Conservation (phyloP, 1,140 invertebrate genomes). For the Bombus superbus region DNA sequence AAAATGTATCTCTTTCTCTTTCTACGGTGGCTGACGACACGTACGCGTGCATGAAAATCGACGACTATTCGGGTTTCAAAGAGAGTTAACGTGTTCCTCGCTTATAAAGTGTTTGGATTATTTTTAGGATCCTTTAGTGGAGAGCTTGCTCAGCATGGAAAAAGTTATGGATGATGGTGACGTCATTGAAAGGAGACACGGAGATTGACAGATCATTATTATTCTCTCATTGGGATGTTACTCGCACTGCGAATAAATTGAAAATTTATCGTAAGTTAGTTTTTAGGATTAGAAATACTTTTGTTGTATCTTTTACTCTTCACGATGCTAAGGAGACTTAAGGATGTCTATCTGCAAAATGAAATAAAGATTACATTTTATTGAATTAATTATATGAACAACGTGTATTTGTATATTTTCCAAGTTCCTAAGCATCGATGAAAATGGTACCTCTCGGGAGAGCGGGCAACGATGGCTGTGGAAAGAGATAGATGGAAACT, state of each 20-base stretch:
- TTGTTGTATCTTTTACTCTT: background rate
- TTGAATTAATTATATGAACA: background rate
- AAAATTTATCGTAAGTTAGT: background rate
- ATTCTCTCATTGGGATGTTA: background rate
- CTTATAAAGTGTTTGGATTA: conserved; percentile 6
- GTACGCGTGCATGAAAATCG: conserved; percentile 54
- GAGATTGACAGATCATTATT: background rate
- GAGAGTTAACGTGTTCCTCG: background rate
- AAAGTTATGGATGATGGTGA: background rate
- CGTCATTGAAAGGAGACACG: background rate
- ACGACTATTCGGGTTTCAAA: conserved; percentile 25
- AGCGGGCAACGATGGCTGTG: background rate
- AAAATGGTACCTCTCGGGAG: background rate
- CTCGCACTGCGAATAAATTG: background rate
- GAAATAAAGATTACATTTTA: background rate
- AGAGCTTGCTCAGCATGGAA: background rate
- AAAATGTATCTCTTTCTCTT: conserved; percentile 68
- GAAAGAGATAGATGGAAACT: background rate
- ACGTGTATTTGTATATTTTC: background rate
- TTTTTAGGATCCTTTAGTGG: conserved; percentile 14
- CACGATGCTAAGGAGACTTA: too few relatives aligned
- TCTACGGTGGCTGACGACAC: conserved; percentile 46
- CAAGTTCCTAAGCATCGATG: background rate
- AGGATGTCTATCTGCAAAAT: background rate
- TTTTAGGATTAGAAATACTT: background rate